phyloP scores from a whole-genome alignment of 2,888 invertebrate genomes.

The Siphlonurus alternatus region DNA sequence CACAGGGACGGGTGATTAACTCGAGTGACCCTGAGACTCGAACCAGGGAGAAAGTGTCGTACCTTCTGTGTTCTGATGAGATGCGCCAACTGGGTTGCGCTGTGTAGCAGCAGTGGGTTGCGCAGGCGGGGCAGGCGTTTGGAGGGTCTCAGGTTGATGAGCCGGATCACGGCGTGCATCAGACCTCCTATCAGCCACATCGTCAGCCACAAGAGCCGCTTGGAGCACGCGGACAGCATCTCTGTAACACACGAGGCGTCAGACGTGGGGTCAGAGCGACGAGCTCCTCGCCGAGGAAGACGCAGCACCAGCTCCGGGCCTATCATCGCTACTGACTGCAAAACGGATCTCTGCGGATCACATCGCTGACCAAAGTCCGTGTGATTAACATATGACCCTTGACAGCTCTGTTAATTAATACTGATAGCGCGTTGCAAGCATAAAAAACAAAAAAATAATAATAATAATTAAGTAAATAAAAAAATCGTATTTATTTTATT shows the following conservation, averaged over 20 bases:
- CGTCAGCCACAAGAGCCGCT: not conserved
- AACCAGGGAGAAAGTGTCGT: too few species aligned
- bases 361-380: too few species aligned
- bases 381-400: too few species aligned
- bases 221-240: not conserved
- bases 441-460: too few species aligned
- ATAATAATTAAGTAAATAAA: too few species aligned
- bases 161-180: not conserved
- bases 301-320: not conserved
- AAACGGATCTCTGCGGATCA: too few species aligned
- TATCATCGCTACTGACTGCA: too few species aligned
- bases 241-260: not conserved
- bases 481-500: too few species aligned
- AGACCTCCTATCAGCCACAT: not conserved
- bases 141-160: not conserved
- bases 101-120: conserved; percentile 19
- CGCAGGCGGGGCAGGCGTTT: conserved; percentile 17
- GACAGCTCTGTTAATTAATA: too few species aligned
- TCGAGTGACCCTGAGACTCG: too few species aligned
- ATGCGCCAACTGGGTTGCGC: conserved; percentile 20
- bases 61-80: conserved; percentile 22
- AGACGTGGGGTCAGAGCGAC: not conserved
- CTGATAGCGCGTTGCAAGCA: too few species aligned
- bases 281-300: not conserved
- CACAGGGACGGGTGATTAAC: too few species aligned